Evolutionary conservation across 2,797 vertebrate species (phyloP).

Genomic region (Tapera naevia): DNA sequence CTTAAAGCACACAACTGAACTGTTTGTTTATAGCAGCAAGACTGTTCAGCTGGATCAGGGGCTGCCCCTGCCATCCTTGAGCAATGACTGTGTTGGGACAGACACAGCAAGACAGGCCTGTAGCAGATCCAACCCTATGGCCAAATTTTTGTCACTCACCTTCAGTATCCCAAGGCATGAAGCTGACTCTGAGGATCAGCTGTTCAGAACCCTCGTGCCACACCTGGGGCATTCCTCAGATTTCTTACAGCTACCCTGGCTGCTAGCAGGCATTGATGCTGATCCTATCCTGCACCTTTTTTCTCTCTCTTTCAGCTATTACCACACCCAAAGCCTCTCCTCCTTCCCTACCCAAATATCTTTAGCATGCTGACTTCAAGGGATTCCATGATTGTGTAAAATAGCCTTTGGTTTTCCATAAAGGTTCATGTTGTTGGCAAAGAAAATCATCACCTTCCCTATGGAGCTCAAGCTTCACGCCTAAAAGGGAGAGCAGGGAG

Average conservation of each 20-base stretch:
- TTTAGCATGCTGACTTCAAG: background rate
- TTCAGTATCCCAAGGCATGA: background rate
- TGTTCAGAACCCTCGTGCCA: background rate
- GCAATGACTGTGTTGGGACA: background rate
- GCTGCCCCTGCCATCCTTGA: background rate
- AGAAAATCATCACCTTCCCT: background rate
- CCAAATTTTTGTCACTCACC: background rate
- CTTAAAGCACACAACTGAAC: background rate
- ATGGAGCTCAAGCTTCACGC: background rate
- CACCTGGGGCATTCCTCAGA: background rate
- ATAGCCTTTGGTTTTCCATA: background rate
- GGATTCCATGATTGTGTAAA: fast-evolving
- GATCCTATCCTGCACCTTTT: background rate
- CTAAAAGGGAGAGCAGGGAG: background rate
- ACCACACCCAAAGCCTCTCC: background rate
- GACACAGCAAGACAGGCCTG: fast-evolving
- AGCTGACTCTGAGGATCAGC: background rate
- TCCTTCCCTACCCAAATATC: background rate
- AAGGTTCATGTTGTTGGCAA: background rate
- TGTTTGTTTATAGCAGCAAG: background rate
- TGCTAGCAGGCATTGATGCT: background rate
- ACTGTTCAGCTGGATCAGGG: background rate
- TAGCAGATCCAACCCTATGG: background rate
- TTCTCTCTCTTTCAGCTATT: background rate
- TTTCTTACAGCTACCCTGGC: background rate